These are phyloP conservation scores for Donacobius atricapilla DNA, from an alignment of 2,113 vertebrate species.

Conservation along the genomic window DNA sequence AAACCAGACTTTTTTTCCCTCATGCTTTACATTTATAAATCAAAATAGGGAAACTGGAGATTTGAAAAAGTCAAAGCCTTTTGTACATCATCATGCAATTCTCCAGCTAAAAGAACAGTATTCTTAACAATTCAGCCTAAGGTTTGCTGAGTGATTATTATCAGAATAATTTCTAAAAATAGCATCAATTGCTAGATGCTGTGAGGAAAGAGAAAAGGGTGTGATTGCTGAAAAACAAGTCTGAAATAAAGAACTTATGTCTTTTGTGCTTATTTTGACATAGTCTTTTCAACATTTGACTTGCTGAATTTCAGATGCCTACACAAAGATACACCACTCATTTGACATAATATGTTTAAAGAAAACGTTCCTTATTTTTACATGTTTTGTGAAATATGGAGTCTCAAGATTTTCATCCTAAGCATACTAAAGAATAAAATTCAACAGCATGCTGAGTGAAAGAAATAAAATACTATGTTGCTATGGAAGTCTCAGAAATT, in stretches of 20 bases:
- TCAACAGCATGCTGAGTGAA: not conserved
- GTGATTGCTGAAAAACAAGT: slow-evolving; percentile 1
- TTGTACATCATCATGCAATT: not conserved
- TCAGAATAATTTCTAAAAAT: slow-evolving; percentile 35
- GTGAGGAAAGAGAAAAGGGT: not conserved
- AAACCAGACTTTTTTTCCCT: not conserved
- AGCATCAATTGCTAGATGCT: not conserved
- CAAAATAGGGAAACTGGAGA: not conserved
- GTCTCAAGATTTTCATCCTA: not conserved
- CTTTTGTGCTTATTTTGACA: slow-evolving; percentile 29
- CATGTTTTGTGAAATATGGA: not conserved
- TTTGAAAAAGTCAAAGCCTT: not conserved
- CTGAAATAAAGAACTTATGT: not conserved
- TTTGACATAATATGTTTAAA: not conserved
- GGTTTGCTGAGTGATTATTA: not conserved
- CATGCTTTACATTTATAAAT: not conserved
- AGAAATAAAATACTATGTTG: not conserved
- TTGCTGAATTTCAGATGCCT: not conserved
- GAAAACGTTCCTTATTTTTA: not conserved
- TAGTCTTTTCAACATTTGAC: not conserved
- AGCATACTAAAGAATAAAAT: not conserved
- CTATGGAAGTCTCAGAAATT: not conserved
- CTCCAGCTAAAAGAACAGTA: not conserved
- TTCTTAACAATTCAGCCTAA: not conserved
- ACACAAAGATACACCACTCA: not conserved